Conservation (phyloP, 2,113 vertebrate genomes). For the Eupsittula cactorum region DNA sequence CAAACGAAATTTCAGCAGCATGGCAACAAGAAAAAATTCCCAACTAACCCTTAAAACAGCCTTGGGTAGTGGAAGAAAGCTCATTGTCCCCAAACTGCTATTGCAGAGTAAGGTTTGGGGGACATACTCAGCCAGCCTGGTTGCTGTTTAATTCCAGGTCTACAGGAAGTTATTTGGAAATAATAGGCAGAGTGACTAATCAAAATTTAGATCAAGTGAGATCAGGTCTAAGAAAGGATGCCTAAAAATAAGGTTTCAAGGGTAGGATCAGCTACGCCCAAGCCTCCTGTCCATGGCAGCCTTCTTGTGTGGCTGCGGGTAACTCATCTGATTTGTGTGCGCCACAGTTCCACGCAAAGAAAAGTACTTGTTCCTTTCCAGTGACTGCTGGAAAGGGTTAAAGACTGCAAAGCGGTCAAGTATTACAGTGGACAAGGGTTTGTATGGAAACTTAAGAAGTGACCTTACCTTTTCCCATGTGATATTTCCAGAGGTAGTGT, state of each 20-base stretch:
- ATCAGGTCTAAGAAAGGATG: not conserved
- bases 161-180: not conserved
- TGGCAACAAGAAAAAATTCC: not conserved
- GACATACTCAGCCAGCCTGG: not conserved
- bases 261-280: not conserved
- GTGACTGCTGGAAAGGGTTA: not conserved
- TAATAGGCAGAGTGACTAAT: not conserved
- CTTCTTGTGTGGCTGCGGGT: not conserved
- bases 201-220: not conserved
- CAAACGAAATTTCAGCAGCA: not conserved
- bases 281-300: not conserved
- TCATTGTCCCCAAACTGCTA: not conserved
- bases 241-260: not conserved
- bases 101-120: not conserved
- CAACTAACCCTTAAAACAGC: not conserved
- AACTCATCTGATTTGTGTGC: not conserved
- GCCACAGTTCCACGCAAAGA: not conserved
- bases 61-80: not conserved
- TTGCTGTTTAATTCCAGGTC: not conserved
- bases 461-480: slow-evolving; percentile 85
- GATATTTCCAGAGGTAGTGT: slow-evolving; percentile 81
- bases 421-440: not conserved
- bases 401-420: not conserved
- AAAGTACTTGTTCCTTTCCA: not conserved
- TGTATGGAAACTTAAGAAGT: not conserved